phyloP scores from a whole-genome alignment of 2,888 invertebrate genomes.

The Meandrusa payeni region DNA sequence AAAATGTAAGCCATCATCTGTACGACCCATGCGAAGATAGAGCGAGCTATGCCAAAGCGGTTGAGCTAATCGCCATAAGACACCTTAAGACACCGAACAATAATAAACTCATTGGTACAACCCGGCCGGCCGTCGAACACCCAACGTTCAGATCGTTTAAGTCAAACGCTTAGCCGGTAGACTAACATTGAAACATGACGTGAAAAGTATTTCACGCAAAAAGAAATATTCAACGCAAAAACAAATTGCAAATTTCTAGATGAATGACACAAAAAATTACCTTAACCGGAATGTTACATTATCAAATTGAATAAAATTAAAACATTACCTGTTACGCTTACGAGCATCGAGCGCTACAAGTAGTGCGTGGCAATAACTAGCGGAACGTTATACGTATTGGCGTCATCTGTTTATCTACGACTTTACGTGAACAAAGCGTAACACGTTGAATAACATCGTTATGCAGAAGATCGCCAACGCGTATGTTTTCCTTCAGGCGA shows the following conservation, averaged over 20 bases:
- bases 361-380: slow-evolving; percentile 43
- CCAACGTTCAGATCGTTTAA: no score
- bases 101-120: no score
- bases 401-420: slow-evolving; percentile 43
- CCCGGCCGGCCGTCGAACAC: no score
- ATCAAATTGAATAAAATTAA: slow-evolving; percentile 23
- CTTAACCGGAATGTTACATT: slow-evolving; percentile 21
- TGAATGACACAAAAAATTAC: slow-evolving; percentile 17
- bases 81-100: no score
- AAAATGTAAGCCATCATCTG: no score
- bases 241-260: slow-evolving; percentile 1
- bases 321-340: slow-evolving; percentile 41
- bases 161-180: no score
- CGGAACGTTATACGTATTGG: slow-evolving; percentile 42
- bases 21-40: no score
- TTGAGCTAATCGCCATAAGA: no score
- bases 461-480: slow-evolving; percentile 31
- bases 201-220: not conserved
- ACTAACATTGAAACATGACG: no score
- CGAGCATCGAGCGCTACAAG: slow-evolving; percentile 35
- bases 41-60: no score
- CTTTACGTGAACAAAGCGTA: slow-evolving; percentile 39
- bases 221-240: not conserved
- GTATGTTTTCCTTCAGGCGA: slow-evolving; percentile 31
- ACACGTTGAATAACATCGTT: slow-evolving; percentile 40